Conservation (phyloP, 2,888 invertebrate genomes). For the Amblyteles armatorius region DNA sequence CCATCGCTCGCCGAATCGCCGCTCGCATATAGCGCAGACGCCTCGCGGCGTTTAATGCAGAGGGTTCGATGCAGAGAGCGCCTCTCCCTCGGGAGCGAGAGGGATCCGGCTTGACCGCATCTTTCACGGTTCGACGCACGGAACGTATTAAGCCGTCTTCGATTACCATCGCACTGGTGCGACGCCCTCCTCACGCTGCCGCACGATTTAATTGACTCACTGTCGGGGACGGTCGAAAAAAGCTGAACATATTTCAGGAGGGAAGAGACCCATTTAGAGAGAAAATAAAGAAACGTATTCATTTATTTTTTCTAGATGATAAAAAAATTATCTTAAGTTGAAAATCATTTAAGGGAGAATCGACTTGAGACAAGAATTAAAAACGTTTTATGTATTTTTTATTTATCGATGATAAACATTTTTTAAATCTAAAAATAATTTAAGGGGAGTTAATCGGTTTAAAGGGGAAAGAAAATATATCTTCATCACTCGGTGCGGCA, state of each 20-base stretch:
- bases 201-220: conserved; percentile 48
- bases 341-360: background rate
- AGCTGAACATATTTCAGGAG: background rate
- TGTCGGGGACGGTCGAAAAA: background rate
- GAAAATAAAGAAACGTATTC: background rate
- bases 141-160: conserved; percentile 54
- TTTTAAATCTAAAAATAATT: no score
- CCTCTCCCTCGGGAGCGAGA: background rate
- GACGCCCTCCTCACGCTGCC: conserved; percentile 48
- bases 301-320: conserved; percentile 14
- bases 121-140: conserved; percentile 60
- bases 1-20: conserved; percentile 61
- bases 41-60: background rate
- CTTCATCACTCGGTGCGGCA: no score
- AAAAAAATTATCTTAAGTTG: background rate
- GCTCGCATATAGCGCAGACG: conserved; percentile 22
- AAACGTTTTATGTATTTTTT: no score
- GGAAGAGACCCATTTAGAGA: background rate
- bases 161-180: conserved; percentile 41
- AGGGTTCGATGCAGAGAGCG: conserved; percentile 9
- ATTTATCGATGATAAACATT: no score
- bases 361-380: no score
- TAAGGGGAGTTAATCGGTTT: background rate
- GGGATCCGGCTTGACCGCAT: conserved; percentile 50
- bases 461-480: background rate